Percentiles rank a stretch among this genome's conserved stretches.
These are phyloP conservation scores for Romanogobio albipinnatus DNA, from an alignment of 2,113 vertebrate genomes.

Conservation along the genomic window DNA sequence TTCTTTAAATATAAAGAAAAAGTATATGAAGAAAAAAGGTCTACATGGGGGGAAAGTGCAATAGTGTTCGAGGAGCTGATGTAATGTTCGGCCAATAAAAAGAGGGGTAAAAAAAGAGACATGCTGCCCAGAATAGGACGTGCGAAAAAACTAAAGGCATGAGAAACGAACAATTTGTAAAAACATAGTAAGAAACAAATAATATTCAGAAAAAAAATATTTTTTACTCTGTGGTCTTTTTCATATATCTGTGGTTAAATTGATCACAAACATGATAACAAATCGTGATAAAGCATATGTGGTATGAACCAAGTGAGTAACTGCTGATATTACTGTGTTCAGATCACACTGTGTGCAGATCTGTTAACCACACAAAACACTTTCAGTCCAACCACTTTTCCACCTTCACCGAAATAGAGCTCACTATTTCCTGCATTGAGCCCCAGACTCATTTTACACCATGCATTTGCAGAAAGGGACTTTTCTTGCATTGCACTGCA, in stretches of 20 bases:
- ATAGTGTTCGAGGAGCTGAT: not conserved
- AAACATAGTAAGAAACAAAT: not conserved
- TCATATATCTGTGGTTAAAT: not conserved
- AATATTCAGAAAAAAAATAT: not conserved
- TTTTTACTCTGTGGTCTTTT: not conserved
- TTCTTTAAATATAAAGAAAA: not conserved
- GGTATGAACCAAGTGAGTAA: not conserved
- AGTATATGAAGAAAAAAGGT: too few relatives aligned
- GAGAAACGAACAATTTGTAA: not conserved
- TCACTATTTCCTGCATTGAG: conserved; percentile 9
- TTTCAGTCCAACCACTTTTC: conserved; percentile 29
- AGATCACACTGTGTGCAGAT: conserved; percentile 20
- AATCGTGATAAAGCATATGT: conserved; percentile 16
- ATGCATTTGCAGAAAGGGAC: conserved; percentile 27
- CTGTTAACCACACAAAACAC: conserved; percentile 34
- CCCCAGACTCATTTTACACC: conserved; percentile 29
- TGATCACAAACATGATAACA: not conserved
- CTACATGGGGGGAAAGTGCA: not conserved
- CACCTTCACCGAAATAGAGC: conserved; percentile 18
- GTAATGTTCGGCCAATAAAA: not conserved
- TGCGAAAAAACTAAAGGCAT: not conserved
- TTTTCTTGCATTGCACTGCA: not conserved
- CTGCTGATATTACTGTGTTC: not conserved
- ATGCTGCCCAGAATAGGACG: too few relatives aligned
- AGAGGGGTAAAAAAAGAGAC: not conserved